A percentile compares a stretch with the other conserved stretches of the same genome.
phyloP scores from a whole-genome alignment of 2,113 vertebrate species.

The Oreotrochilus melanogaster region DNA sequence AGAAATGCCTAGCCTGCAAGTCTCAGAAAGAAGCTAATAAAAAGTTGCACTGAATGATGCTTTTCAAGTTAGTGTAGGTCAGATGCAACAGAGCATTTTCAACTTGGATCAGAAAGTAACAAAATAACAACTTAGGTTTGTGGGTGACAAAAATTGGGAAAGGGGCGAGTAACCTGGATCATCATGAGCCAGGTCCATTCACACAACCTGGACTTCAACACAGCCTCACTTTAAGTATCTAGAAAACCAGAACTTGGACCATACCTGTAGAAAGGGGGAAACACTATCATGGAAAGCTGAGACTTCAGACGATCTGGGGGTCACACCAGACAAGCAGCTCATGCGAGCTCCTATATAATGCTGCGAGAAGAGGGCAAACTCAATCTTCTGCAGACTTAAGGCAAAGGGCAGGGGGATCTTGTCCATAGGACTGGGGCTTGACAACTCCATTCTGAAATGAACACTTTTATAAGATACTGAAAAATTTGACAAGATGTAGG shows the following conservation, averaged over 20 bases:
- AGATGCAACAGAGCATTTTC: conserved; percentile 28
- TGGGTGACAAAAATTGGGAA: neutral
- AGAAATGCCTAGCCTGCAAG: conserved; percentile 28
- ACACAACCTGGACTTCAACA: neutral
- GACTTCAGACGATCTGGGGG: neutral
- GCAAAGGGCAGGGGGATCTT: neutral
- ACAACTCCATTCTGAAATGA: neutral
- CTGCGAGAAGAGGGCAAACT: neutral
- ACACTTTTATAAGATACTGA: neutral
- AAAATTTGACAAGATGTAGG: neutral
- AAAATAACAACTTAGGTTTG: conserved; percentile 5
- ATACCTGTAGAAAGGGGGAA: neutral
- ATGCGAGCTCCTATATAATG: rapidly evolving
- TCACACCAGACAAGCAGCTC: neutral
- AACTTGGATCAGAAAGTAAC: conserved; percentile 12
- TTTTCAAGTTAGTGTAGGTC: conserved; percentile 2
- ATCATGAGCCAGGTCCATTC: neutral
- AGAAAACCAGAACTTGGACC: neutral
- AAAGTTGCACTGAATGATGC: neutral
- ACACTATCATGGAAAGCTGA: neutral
- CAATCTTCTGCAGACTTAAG: conserved; percentile 24
- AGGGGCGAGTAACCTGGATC: neutral
- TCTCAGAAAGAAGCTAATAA: conserved; percentile 11
- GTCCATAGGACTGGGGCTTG: neutral
- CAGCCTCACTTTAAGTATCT: neutral